Evolutionary conservation across 2,888 invertebrate genomes (phyloP).

Genomic region (Lysandra bellargus): DNA sequence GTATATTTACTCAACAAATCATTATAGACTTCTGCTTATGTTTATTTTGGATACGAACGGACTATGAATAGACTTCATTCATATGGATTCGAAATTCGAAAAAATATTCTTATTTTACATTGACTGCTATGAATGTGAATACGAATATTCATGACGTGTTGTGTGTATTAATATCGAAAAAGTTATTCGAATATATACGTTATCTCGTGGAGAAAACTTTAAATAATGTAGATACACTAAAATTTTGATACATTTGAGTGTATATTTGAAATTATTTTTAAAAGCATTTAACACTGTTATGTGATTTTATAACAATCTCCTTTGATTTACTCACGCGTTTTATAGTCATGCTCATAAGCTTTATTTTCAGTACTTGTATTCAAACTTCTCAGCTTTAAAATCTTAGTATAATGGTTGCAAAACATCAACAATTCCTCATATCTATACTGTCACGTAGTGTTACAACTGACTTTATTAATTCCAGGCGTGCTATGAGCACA

Average conservation of each 20-base stretch:
- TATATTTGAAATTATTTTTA: too few species aligned
- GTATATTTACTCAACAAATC: neutral
- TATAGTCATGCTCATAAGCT: too few species aligned
- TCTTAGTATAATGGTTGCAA: too few species aligned
- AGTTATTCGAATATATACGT: conserved; percentile 25
- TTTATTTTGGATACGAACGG: neutral
- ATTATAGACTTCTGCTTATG: neutral
- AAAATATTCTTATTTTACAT: conserved; percentile 56
- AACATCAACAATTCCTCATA: too few species aligned
- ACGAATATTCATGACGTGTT: conserved; percentile 51
- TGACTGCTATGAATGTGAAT: conserved; percentile 47
- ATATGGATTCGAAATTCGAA: neutral
- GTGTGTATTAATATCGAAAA: conserved; percentile 54
- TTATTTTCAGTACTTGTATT: too few species aligned
- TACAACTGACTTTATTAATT: neutral
- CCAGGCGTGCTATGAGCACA: conserved; percentile 18
- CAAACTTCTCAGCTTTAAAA: too few species aligned
- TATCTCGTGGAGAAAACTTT: neutral
- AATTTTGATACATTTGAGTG: too few species aligned
- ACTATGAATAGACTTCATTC: conserved; percentile 10
- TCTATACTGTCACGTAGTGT: too few species aligned
- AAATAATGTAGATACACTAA: too few species aligned
- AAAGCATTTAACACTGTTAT: too few species aligned
- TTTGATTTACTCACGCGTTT: too few species aligned
- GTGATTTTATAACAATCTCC: too few species aligned